Base-by-base conservation (phyloP, 2,113 vertebrate genomes). In the Perca fluviatilis region DNA sequence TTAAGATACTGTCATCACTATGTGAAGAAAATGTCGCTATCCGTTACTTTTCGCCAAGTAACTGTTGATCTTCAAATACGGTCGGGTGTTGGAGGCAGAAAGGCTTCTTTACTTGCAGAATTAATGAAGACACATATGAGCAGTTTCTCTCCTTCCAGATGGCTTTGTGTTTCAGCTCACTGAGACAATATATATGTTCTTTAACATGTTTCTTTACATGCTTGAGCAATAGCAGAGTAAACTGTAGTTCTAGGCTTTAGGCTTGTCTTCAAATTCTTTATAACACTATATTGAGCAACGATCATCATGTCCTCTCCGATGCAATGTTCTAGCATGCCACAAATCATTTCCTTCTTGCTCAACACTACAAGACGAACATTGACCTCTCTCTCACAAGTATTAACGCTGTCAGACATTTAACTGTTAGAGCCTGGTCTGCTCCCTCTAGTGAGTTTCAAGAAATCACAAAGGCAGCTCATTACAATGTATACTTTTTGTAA, bases 381-480 rank as follows among this genome's bases (percentile, higher is more conserved):
- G 8, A 19, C 79, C n/a, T 86, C 78, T 85, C 61, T 82, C 74
- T 68, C 73, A 62, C 64, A 36, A 30, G 30, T 86, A 80, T 83
- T 78, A 82, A 82, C 80, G 58, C 63, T 43, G 63, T 64, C 71
- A 53, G 58, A 86, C 71, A 47, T 69, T 12, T 30, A 74, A 73
- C 74, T 77, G 71, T 89, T 74, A 74, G 47, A 81, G 36, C 56
- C 74, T 9, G 57, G 43, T 84, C 74, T 76, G 77, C 80, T 65
- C 60, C 5, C 82, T 77, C 66, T 51, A 80, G 72, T 79, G 79
- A 80, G 74, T 90, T 87, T 90, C 66, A 85, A 88, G 83, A 87
- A 87, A 85, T 89, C 87, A 88, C 78, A 81, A 91, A 89, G 95
- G 95, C 95, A 95, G 94, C 95, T 96, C 93, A 90, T 93, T 89